Evolutionary conservation across 1,140 invertebrate genomes (phyloP).

Genomic region (Aporrectodea caliginosa): DNA sequence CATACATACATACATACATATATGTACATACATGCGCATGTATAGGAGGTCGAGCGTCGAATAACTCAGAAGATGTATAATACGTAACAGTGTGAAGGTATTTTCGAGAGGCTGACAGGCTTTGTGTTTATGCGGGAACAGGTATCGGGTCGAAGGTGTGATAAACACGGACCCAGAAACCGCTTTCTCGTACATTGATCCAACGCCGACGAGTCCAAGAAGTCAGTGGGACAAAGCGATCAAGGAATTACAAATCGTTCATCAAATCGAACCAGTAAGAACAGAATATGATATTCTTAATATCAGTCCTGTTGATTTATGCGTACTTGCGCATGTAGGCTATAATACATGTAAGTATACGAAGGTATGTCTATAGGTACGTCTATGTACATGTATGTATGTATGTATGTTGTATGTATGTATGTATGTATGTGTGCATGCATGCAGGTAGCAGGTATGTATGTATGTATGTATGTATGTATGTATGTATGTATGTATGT

Average conservation of each 20-base stretch:
- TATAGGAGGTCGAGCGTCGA: not conserved
- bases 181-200: not conserved
- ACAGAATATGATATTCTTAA: too few species aligned
- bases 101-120: not conserved
- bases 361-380: slow-evolving; percentile 15
- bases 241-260: slow-evolving; percentile 28
- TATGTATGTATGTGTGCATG: too few species aligned
- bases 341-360: slow-evolving; percentile 13
- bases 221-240: slow-evolving; percentile 23
- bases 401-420: too few species aligned
- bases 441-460: too few species aligned
- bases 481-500: slow-evolving; percentile 21
- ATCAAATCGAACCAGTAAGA: too few species aligned
- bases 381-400: too few species aligned
- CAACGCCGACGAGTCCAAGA: slow-evolving; percentile 7
- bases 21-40: not conserved
- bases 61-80: not conserved
- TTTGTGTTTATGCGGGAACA: not conserved
- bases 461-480: slow-evolving; percentile 19
- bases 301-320: too few species aligned
- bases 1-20: slow-evolving; percentile 24
- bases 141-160: not conserved
- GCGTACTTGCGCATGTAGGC: not conserved
- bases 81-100: not conserved
- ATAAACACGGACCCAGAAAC: not conserved